Base-by-base conservation (phyloP, 2,797 vertebrate genomes). In the Manis javanica region DNA sequence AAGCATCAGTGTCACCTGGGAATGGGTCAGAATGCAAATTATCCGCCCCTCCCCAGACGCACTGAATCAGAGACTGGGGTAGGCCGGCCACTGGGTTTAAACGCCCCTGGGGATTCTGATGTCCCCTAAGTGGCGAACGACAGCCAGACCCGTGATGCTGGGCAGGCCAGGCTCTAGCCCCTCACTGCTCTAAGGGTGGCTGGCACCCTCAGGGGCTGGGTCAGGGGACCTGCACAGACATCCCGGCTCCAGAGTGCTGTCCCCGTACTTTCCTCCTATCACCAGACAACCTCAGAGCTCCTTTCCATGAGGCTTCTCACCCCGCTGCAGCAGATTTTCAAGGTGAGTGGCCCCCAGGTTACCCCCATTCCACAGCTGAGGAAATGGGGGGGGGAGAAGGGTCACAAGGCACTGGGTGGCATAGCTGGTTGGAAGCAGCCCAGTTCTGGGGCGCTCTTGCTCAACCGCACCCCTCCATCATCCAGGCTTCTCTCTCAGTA, bases 141-240 rank as follows among this genome's bases (percentile, higher is more conserved):
- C 78, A 26, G 23, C 46, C 88, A 5, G 34, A 29, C 31, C 29
- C 16, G 23, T 3, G 57, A 68, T 37, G 19, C 34, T 24, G 21
- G 31, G 6, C 12, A 26, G 24, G 11, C 75, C 2, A 0, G 12
- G 57, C 29, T 42, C 19, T 5, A n/a, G 24, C 37, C 11, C 34
- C 31, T 57, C 37, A 13, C 53, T 57, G 23, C n/a, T 14, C 59
- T 1, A 9, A 42, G 42, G 69, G 26, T 19, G 39, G 74, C 49
- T 19, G 39, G 74, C 49, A 39, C 42, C 63, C 31, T 1, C 1
- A 0, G 3, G 24, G 7, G 0, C 11, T 29, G n/a, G 46, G 26
- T 15, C 26, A 26, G 7, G 0, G 23, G 57, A 7, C n/a, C 53
- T 53, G 18, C 16, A 9, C 0, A 18, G 24, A 42, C 9, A 2